phyloP scores from a whole-genome alignment of 1,140 invertebrate species.

The Adoxophyes honmai region DNA sequence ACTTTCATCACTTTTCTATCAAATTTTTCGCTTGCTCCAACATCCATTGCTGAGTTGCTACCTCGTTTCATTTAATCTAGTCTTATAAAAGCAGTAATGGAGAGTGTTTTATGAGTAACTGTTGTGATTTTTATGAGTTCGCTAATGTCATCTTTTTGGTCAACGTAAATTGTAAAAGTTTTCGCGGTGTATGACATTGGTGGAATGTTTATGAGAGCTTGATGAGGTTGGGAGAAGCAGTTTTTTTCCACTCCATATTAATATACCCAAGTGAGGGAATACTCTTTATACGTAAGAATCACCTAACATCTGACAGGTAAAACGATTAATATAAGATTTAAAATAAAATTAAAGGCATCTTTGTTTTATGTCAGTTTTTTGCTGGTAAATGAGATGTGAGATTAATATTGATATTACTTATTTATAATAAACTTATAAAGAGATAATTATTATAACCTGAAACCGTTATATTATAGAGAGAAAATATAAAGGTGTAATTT shows the following conservation, averaged over 20 bases:
- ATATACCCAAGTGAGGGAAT: no score
- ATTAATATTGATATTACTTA: no score
- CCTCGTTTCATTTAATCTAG: not conserved
- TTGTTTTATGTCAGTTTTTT: no score
- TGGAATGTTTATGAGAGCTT: not conserved
- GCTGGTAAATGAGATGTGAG: no score
- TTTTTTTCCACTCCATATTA: not conserved
- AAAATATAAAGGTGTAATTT: no score
- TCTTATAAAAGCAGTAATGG: not conserved
- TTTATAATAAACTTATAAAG: no score
- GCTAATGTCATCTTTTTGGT: slow-evolving; percentile 11
- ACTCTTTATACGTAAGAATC: no score
- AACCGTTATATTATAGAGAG: no score
- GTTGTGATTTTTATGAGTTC: slow-evolving; percentile 6
- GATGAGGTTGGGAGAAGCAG: not conserved
- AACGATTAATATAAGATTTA: no score
- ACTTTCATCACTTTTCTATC: not conserved
- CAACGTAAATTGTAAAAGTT: slow-evolving; percentile 16
- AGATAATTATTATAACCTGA: no score
- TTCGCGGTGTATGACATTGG: not conserved
- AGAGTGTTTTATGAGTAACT: not conserved
- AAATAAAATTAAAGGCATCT: no score
- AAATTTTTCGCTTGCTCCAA: not conserved
- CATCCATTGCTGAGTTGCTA: not conserved
- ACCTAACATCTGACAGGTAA: no score